A percentile compares a stretch with the other conserved stretches of the same genome.
Conservation (phyloP, 1,140 invertebrate genomes). For the Leguminivora glycinivorella region DNA sequence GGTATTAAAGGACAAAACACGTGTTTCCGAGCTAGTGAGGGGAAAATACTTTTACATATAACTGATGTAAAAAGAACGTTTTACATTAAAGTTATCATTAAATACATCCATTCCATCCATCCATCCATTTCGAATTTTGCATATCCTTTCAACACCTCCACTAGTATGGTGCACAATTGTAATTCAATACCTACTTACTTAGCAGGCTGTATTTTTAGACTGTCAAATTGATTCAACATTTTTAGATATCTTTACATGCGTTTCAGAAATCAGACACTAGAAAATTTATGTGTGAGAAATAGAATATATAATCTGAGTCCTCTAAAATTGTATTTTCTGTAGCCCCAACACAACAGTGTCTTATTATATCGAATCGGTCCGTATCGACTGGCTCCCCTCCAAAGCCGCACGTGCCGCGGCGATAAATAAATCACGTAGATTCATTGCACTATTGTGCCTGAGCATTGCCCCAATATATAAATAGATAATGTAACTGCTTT, state of each 20-base stretch:
- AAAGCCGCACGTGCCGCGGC: constrained; percentile 47
- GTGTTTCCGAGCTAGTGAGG: too few species aligned
- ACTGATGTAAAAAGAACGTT: background rate
- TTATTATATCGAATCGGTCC: constrained; percentile 18
- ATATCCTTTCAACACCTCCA: too few species aligned
- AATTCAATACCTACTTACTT: too few species aligned
- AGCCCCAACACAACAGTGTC: constrained; percentile 15
- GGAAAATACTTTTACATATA: too few species aligned
- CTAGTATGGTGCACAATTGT: too few species aligned
- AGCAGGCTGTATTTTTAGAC: too few species aligned
- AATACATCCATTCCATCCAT: too few species aligned
- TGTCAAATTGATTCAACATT: background rate
- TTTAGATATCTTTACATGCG: background rate
- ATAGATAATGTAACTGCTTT: constrained; percentile 40
- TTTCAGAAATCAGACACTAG: background rate
- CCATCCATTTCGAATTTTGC: too few species aligned
- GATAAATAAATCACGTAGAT: constrained; percentile 42
- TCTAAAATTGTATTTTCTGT: constrained; percentile 24
- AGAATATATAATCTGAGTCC: background rate
- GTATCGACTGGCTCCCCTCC: constrained; percentile 37
- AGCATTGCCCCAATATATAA: constrained; percentile 39
- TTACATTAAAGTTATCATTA: too few species aligned
- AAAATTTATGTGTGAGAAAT: background rate
- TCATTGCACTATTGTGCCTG: constrained; percentile 45
- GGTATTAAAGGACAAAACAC: too few species aligned